Base-by-base conservation (phyloP, 2,797 vertebrate genomes). In the Serranus cabrilla region DNA sequence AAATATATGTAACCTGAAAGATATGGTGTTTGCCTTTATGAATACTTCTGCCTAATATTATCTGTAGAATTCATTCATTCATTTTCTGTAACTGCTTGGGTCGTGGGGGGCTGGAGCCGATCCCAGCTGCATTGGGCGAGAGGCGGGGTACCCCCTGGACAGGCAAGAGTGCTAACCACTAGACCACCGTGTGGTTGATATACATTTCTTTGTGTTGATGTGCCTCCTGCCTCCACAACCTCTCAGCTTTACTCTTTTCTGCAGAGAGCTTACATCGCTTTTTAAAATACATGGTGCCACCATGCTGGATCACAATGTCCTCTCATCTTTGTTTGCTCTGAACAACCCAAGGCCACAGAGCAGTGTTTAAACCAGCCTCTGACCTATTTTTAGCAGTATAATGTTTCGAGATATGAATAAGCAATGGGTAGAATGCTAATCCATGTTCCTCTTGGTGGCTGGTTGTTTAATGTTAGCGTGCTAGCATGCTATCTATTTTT, bases 401-500 rank as follows among this genome's bases (percentile, higher is more conserved):
- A 56, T 69, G 59, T 83, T 83, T 79, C 39, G 2, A 62, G 62
- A 73, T 70, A 43, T 70, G 74, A 88, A 74, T 63, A 83, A 64
- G 61, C 71, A 64, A 81, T 76, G 65, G 59, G 42, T 67, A n/a
- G 71, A 70, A 73, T 70, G 64, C 66, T 77, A 80, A 87, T 87
- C 82, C 58, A n/a, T 20, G 59, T 18, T 60, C 27, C 23, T 87
- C 16, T 71, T 14, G 62, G 66, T 67, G 57, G 66, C 76, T 78
- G 34, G 39, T 69, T 17, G n/a, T 83, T 83, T 67, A 11, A 42
- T 50, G 74, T 60, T 74, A 65, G 76, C 11, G 37, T 72, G 50
- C 80, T 88, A 76, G 75, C 82, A 69, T 76, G 75, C 52, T 74
- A 65, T 82, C 84, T 85, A 58, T 82, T 90, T 87, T 81, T 71